These are phyloP conservation scores for Hylyphantes graminicola DNA, from an alignment of 1,140 invertebrate species.

Conservation along the genomic window DNA sequence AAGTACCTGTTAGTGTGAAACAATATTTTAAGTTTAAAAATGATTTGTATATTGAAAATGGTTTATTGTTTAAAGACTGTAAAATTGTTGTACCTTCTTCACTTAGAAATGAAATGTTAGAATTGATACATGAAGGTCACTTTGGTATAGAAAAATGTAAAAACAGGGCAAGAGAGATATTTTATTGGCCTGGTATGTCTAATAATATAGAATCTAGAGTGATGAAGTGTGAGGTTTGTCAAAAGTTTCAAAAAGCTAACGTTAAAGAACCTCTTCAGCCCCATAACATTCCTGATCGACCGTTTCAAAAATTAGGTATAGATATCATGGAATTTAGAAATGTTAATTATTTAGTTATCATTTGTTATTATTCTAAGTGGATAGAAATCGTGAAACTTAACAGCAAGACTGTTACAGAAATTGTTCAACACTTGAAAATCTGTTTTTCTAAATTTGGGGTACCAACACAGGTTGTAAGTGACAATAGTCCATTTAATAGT, in stretches of 20 bases:
- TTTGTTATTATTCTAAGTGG: conserved; percentile 32
- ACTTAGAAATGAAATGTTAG: conserved; percentile 64
- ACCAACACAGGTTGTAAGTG: neutral
- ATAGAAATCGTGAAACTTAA: neutral
- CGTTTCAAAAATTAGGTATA: conserved; percentile 23
- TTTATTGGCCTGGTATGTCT: conserved; percentile 9
- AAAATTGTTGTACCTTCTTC: conserved; percentile 64
- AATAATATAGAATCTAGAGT: conserved; percentile 3
- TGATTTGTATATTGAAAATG: conserved; percentile 62
- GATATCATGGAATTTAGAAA: conserved; percentile 4
- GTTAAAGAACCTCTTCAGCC: conserved; percentile 20
- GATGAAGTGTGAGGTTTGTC: conserved; percentile 16
- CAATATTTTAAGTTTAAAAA: conserved; percentile 59
- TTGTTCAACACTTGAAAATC: neutral
- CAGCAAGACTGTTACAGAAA: neutral
- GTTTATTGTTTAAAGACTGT: conserved; percentile 64
- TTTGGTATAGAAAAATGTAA: conserved; percentile 63
- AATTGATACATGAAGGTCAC: conserved; percentile 65
- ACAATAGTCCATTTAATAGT: conserved; percentile 22
- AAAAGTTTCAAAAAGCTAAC: conserved; percentile 3
- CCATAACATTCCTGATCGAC: neutral
- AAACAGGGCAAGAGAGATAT: conserved; percentile 21
- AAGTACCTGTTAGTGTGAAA: neutral
- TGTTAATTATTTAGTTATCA: neutral
- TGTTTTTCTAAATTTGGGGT: conserved; percentile 13